Evolutionary conservation across 2,113 vertebrate genomes (phyloP).

Genomic region (Myiagra hebetior): DNA sequence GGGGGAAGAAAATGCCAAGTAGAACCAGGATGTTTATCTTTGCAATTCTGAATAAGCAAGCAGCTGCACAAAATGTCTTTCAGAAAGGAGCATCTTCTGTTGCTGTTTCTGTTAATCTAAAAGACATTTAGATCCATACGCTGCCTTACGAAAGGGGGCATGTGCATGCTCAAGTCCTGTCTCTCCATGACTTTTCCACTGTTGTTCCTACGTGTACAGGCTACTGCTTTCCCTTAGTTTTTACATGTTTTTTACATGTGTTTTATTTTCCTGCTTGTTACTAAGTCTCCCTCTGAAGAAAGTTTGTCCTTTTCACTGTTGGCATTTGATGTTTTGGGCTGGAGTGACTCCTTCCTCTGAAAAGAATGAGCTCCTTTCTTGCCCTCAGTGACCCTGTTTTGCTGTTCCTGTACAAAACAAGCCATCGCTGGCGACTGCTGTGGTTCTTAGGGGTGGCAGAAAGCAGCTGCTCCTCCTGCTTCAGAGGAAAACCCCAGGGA

Average conservation of each 20-base stretch:
- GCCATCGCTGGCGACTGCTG: background rate
- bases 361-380: conserved; percentile 4
- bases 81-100: background rate
- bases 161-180: background rate
- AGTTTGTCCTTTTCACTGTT: background rate
- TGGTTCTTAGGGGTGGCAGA: background rate
- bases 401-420: background rate
- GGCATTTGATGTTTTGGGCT: background rate
- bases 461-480: background rate
- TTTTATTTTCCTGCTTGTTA: background rate
- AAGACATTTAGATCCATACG: background rate
- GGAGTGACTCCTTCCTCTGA: background rate
- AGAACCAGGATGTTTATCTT: background rate
- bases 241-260: background rate
- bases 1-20: background rate
- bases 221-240: background rate
- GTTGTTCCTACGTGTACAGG: background rate
- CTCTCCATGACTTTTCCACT: background rate
- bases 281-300: background rate
- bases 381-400: background rate
- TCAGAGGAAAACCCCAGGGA: background rate
- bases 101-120: background rate
- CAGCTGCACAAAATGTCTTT: background rate
- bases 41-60: background rate
- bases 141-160: background rate